phyloP scores from a whole-genome alignment of 1,140 invertebrate species.

The Thaumetopoea pityocampa region DNA sequence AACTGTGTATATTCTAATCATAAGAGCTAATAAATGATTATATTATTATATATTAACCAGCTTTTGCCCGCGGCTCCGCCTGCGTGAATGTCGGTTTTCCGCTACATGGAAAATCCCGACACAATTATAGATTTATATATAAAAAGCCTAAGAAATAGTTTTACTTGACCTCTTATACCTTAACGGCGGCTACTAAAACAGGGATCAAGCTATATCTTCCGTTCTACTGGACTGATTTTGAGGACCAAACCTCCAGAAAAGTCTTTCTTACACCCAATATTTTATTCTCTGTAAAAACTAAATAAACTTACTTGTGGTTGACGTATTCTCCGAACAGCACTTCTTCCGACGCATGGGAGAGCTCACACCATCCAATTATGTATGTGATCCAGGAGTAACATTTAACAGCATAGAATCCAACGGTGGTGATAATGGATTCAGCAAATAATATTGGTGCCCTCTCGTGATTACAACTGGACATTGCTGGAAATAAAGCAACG shows the following conservation, averaged over 20 bases:
- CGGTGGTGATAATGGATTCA: slow-evolving; percentile 82
- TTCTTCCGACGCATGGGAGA: slow-evolving; percentile 66
- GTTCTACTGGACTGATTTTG: background rate
- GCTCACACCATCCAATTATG: slow-evolving; percentile 77
- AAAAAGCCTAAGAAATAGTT: too few relatives aligned
- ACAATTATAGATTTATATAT: too few relatives aligned
- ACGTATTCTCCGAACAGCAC: slow-evolving; percentile 82
- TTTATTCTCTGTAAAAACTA: background rate
- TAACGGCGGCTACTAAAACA: too few relatives aligned
- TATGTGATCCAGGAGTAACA: slow-evolving; percentile 81
- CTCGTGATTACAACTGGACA: slow-evolving; percentile 79
- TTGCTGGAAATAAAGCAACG: slow-evolving; percentile 30
- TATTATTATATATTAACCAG: background rate
- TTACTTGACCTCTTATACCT: too few relatives aligned
- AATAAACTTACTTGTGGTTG: slow-evolving; percentile 75
- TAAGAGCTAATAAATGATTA: background rate
- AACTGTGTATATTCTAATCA: too few relatives aligned
- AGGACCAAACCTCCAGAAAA: too few relatives aligned
- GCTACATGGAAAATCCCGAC: too few relatives aligned
- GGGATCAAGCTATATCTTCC: too few relatives aligned
- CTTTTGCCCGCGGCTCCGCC: too few relatives aligned
- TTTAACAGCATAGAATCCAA: slow-evolving; percentile 84
- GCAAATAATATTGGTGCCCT: slow-evolving; percentile 82
- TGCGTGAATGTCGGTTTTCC: too few relatives aligned
- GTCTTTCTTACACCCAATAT: too few relatives aligned